Evolutionary conservation across 2,113 vertebrate genomes (phyloP), one percentile per base, ranked within the genome.

Genomic region (Thamnaconus septentrionalis): DNA sequence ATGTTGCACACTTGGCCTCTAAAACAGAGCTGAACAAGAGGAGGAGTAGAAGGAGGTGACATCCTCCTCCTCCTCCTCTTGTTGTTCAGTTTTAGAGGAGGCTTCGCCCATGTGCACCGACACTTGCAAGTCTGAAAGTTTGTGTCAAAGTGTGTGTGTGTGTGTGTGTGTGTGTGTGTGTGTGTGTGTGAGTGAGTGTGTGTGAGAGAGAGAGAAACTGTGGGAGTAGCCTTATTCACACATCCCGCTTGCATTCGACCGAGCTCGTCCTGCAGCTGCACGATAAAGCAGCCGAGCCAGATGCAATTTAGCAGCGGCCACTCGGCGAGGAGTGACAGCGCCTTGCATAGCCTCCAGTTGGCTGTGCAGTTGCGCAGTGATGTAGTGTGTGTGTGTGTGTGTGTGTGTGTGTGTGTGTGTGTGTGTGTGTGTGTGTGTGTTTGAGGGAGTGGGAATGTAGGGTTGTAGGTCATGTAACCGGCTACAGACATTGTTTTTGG

Each of bases 381-480:
- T 75, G 71, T 71, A 78, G 59, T 59, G 43, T 66, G 53, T 56
- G 56, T 60, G 46, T 59, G 48, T 49, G 11, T 53, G 48, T 61
- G 53, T 49, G 40, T 55, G 65, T 55, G 51, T 41, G 40, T 45
- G 42, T n/a, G 48, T 45, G 47, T n/a, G 45, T 43, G 48, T 52
- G 59, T 64, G 45, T 53, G 12, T 8, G 62, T 58, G 43, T 61
- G 11, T 59, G 52, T 55, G 40, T 69, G 66, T 42, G 59, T 8
- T 6, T 56, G 39, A 41, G 61, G 62, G 71, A 50, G 64, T 61
- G 42, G 5, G 66, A 8, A 67, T 66, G 72, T 56, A 68, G 74
- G 73, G 75, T 71, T 79, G 69, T 75, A 79, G 76, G 76, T 83
- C 81, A 67, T 53, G 71, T 75, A 61, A 49, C 58, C 59, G 55